Evolutionary conservation across 2,113 vertebrate genomes (phyloP).

Genomic region (Archilochus colubris): DNA sequence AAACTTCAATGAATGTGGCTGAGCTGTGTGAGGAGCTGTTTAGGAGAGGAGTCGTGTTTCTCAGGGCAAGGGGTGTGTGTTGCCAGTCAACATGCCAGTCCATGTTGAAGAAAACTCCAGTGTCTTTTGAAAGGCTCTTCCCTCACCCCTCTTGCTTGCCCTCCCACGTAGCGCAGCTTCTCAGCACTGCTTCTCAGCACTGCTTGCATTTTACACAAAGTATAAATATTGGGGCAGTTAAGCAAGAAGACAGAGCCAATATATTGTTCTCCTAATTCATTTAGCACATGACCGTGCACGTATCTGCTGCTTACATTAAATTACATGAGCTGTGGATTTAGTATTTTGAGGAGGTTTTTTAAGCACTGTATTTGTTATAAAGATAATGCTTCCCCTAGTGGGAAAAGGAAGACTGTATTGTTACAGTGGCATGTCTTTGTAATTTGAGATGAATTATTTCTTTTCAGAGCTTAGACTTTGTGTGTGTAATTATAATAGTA

Average conservation of each 20-base stretch:
- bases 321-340: neutral
- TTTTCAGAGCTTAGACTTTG: neutral
- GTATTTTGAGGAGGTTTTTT: neutral
- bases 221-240: neutral
- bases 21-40: neutral
- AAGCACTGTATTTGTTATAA: neutral
- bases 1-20: neutral
- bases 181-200: neutral
- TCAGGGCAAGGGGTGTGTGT: neutral
- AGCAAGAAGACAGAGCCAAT: neutral
- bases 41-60: neutral
- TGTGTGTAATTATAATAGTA: neutral
- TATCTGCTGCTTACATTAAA: conserved; percentile 1
- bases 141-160: neutral
- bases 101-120: neutral
- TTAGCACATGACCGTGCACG: neutral
- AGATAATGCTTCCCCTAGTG: conserved; percentile 40
- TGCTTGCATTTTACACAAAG: neutral
- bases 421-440: conserved; percentile 7
- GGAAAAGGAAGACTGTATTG: neutral
- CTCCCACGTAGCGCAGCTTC: neutral
- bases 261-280: conserved; percentile 28
- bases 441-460: conserved; percentile 20
- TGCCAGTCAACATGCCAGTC: neutral
- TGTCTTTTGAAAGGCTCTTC: neutral